Evolutionary conservation across 2,888 invertebrate genomes (phyloP), one percentile per base, ranked within the genome.

Genomic region (Hoplodrina blanda): DNA sequence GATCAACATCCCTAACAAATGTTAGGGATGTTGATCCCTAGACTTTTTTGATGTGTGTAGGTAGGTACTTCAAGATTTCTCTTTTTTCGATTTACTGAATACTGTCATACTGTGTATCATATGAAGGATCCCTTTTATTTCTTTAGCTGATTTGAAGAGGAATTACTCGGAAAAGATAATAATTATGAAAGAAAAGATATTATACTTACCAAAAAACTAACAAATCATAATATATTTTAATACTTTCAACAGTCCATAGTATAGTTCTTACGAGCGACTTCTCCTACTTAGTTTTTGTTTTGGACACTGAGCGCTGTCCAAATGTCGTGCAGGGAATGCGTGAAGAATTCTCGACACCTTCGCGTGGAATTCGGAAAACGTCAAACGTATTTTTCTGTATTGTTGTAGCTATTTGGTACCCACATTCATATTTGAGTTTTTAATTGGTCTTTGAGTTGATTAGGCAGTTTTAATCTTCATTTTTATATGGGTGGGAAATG

Each of bases 241-340:
- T 20, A 4, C 15, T 55, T 19, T 19, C 25, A 49, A 41, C 46
- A 46, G 46, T 46, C 17, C 17, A 17, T 17, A 17, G 46, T 17
- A 5, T 4, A 46, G 46, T 54, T 57, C 10, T 10, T 25, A 49
- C 5, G 0, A 54, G 19, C 55, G 41, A 53, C 41, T 8, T 11
- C 1, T 52, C 10, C 11, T 0, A n/a, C 59, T 62, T 50, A 37
- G 2, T 62, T 66, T 62, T 67, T 30, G 17, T 44, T 55, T 17
- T n/a, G 10, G 15, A 19, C 15, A 69, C 33, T n/a, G 25, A 62
- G 5, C 30, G 37, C 50, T 49, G 19, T 53, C 44, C 20, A 56
- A 66, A 56, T 50, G 53, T 56, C 33, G 33, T 50, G 49, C 62
- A 20, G 2, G 54, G 49, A 60, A 81, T 56, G 62, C 19, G 33